Base-by-base conservation (phyloP, 2,113 vertebrate species). In the Microtus richardsoni region DNA sequence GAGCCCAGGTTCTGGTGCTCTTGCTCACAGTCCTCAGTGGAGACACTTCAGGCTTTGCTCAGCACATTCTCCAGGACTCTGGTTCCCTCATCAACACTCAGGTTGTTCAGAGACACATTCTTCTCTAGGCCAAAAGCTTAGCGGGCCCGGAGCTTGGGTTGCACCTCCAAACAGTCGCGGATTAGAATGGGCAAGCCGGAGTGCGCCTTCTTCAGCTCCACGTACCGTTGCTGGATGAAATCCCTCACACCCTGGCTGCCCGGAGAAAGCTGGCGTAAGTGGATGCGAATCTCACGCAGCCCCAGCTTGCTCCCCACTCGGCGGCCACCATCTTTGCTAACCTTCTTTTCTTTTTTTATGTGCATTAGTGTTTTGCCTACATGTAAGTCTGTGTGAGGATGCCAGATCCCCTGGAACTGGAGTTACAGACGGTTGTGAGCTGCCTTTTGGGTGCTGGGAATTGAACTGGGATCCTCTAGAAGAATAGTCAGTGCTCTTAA, bases 171-270 rank as follows among this genome's bases (percentile, higher is more conserved):
- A 96, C 99, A 99, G 89, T 99, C 99, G 16, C 99, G 98, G 97
- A 99, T 99, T 88, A 99, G 98, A 94, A 99, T 98, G 16, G 99
- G 99, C 64, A 99, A 99, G 0, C 98, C 95, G 0, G 99, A 99
- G 78, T 99, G 99, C 0, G 99, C 98, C 83, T 98, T 99, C 98
- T 99, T 99, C 93, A 99, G 97, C 0, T 98, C 93, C 95, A 99
- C 99, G 9, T 99, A 99, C 93, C 99, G 98, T 92, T 99, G 98
- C 97, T 99, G 99, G 93, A 99, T 98, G 95, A 99, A 99, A n/a
- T 99, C 99, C 94, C 99, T 99, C 83, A 98, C 99, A 0, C 99
- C 99, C 77, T 98, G 98, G 95, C 99, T 99, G 60, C 98, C 96
- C 0, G 98, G 92, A 1, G 99, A 99, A 54, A 94, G 98, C 98